Evolutionary conservation across 2,797 vertebrate genomes (phyloP).

Genomic region (Intellagama lesueurii): DNA sequence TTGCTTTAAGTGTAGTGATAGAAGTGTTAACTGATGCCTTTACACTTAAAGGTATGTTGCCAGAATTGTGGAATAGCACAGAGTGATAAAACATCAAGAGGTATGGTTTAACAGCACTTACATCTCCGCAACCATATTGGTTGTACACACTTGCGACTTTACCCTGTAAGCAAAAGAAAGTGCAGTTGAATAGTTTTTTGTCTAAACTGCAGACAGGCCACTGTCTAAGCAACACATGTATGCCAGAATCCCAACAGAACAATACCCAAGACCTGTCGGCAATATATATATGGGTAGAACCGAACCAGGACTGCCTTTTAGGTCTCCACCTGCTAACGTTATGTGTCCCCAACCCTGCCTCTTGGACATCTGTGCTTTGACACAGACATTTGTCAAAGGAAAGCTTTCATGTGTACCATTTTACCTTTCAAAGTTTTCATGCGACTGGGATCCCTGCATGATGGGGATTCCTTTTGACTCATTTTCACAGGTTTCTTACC

Average conservation of each 20-base stretch:
- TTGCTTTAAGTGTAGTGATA: too few species aligned
- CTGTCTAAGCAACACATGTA: background rate
- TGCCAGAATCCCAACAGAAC: background rate
- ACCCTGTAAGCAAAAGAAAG: background rate
- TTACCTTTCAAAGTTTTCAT: too few species aligned
- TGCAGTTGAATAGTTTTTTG: background rate
- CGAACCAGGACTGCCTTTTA: too few species aligned
- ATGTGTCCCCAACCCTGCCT: too few species aligned
- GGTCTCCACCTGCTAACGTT: too few species aligned
- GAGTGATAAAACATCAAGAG: background rate
- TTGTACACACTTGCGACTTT: slow-evolving; percentile 10
- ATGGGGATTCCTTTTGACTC: background rate
- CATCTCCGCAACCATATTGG: slow-evolving; percentile 26
- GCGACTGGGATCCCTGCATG: background rate
- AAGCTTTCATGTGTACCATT: too few species aligned
- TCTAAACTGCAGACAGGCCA: background rate
- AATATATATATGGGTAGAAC: background rate
- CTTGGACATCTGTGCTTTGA: too few species aligned
- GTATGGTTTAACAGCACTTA: slow-evolving; percentile 17
- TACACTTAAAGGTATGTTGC: background rate
- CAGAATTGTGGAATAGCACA: background rate
- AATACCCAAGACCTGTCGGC: background rate
- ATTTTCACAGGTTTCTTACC: background rate
- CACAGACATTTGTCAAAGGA: too few species aligned
- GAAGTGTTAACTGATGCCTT: background rate